Conservation (phyloP, 2,888 invertebrate genomes). For the Plebejus melissa region DNA sequence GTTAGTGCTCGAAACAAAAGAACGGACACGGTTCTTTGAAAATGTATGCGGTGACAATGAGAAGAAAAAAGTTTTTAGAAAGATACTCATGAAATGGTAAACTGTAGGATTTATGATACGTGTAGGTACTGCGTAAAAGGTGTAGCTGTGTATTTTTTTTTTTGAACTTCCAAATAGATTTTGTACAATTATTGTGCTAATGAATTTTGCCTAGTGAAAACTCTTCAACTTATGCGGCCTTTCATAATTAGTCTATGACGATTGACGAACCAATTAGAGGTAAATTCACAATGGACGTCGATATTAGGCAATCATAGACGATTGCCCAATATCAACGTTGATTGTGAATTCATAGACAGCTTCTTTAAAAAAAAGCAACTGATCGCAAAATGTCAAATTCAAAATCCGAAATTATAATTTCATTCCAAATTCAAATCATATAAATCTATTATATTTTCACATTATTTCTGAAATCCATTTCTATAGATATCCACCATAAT, state of each 20-base stretch:
- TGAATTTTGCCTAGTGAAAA: too few relatives aligned
- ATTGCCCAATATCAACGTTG: too few relatives aligned
- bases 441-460: neutral
- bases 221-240: too few relatives aligned
- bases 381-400: too few relatives aligned
- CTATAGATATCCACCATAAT: slow-evolving; percentile 32
- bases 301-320: too few relatives aligned
- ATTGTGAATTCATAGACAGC: neutral
- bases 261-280: too few relatives aligned
- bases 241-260: too few relatives aligned
- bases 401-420: too few relatives aligned
- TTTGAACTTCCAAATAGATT: too few relatives aligned
- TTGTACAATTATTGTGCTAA: too few relatives aligned
- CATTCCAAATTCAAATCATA: neutral
- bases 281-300: too few relatives aligned
- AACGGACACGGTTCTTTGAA: slow-evolving; percentile 11
- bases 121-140: neutral
- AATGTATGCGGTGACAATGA: slow-evolving; percentile 18
- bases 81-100: slow-evolving; percentile 1
- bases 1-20: slow-evolving; percentile 21
- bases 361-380: neutral
- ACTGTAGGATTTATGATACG: neutral
- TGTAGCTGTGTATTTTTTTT: neutral
- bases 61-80: neutral
- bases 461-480: slow-evolving; percentile 24